Base-by-base conservation (phyloP, 2,113 vertebrate species). In the Recurvirostra avosetta region DNA sequence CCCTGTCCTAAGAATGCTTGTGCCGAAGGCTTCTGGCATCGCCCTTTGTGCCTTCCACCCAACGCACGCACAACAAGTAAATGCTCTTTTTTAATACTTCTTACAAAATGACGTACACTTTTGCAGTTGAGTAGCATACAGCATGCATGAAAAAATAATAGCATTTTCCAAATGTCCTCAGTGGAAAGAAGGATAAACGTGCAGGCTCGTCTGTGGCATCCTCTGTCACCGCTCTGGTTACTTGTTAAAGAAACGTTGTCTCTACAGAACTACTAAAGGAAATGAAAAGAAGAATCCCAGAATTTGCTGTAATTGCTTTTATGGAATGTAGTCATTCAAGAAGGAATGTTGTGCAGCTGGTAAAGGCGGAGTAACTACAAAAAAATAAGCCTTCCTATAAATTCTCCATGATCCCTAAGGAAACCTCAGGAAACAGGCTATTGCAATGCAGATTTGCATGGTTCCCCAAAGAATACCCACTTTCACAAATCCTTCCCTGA, bases 371-470 rank as follows among this genome's bases (percentile, higher is more conserved):
- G 18, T 50, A 90, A 73, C 50, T 91, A 70, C 74, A 75, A 76
- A 93, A 83, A 86, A 19, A 45, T 19, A 82, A 91, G 67, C 77
- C 78, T 80, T 81, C 68, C 78, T 88, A 88, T 94, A 96, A 90
- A 93, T 95, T 88, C 77, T 82, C 53, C 30, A 1, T 10, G 53
- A 88, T 94, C 93, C 93, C 94, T 12, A 30, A 95, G 95, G 94
- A 94, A 95, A 79, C 22, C 59, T 91, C 90, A 96, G 91, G 96
- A 96, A 96, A 92, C 61, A 93, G 41, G 81, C 58, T 71, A 87
- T 76, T 90, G 86, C 78, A 77, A 80, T 63, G 74, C 81, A 90
- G 84, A 94, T 93, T 71, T 92, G 59, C 59, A 32, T 9, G 36
- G 55, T 4, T 92, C 91, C 93, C 81, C 47, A 56, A 90, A 92